Conservation (phyloP, 2,113 vertebrate species). For the Corvus hawaiiensis region DNA sequence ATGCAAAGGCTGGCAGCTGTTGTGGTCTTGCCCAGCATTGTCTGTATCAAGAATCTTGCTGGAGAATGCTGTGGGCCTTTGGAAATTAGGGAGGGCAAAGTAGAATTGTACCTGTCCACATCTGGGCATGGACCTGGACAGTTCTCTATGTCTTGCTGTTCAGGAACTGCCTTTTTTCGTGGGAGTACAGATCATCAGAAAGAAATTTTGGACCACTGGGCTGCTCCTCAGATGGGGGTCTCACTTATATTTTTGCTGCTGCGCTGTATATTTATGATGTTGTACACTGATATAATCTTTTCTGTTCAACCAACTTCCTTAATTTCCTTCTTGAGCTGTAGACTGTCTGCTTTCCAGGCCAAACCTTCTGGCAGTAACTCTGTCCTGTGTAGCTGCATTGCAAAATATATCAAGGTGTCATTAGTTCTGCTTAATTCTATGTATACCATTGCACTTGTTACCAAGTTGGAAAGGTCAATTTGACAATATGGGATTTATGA, state of each 20-base stretch:
- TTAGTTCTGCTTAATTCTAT: not conserved
- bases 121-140: not conserved
- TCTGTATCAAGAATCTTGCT: not conserved
- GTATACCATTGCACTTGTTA: not conserved
- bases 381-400: not conserved
- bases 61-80: not conserved
- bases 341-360: not conserved
- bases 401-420: not conserved
- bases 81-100: not conserved
- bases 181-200: not conserved
- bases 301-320: not conserved
- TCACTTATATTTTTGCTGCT: not conserved
- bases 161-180: not conserved
- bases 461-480: not conserved
- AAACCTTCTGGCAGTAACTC: not conserved
- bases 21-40: not conserved
- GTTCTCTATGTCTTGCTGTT: not conserved
- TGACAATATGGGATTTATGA: not conserved
- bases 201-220: not conserved
- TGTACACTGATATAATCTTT: not conserved
- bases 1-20: not conserved
- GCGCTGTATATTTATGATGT: not conserved
- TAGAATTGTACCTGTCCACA: not conserved
- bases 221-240: not conserved
- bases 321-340: not conserved